Conservation (phyloP, 2,113 vertebrate genomes). For the Cyphomyrus discorhynchus region DNA sequence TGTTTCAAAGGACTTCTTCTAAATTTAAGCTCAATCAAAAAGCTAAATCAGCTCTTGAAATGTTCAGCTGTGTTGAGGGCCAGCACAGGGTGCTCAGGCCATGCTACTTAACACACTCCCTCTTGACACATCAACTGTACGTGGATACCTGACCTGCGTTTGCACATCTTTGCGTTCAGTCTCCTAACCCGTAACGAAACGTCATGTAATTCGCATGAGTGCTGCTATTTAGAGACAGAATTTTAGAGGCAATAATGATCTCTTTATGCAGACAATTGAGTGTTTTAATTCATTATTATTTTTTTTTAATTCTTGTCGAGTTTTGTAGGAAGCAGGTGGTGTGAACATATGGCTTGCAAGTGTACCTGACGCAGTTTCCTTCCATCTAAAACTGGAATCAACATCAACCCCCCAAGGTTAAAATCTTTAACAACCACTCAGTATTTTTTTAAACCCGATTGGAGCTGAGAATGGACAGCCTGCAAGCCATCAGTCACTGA, state of each 20-base stretch:
- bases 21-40: neutral
- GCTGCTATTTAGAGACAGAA: neutral
- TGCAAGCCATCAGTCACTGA: neutral
- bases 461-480: neutral
- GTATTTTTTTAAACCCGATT: neutral
- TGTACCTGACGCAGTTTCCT: neutral
- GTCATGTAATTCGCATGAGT: neutral
- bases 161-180: neutral
- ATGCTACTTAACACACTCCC: neutral
- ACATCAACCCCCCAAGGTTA: constrained; percentile 13
- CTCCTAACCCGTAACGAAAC: neutral
- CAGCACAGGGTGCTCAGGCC: neutral
- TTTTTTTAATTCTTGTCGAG: neutral
- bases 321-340: constrained; percentile 11
- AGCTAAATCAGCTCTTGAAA: neutral
- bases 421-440: constrained; percentile 12
- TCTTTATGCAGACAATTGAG: constrained; percentile 15
- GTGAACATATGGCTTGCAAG: constrained; percentile 6
- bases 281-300: constrained; percentile 7
- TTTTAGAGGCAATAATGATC: constrained; percentile 12
- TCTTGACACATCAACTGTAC: neutral
- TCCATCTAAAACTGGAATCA: constrained; percentile 8
- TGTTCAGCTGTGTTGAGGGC: neutral
- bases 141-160: neutral
- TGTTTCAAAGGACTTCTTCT: neutral